Conservation (phyloP, 2,113 vertebrate genomes). For the Ciconia maguari region DNA sequence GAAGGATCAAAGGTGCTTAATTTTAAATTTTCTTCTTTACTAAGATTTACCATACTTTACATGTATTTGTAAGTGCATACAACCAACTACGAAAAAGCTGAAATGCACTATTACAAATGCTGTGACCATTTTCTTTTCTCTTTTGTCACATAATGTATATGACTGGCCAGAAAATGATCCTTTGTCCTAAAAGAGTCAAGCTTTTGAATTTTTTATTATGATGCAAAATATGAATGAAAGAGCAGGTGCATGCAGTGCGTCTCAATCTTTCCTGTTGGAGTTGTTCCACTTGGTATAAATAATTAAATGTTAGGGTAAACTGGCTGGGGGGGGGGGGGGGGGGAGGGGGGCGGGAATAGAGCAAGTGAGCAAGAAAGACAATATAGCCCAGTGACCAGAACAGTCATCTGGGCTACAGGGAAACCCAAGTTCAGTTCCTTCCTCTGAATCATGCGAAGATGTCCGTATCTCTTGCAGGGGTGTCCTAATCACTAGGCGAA, state of each 20-base stretch:
- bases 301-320: background rate
- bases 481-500: background rate
- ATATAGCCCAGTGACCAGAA: background rate
- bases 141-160: background rate
- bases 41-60: background rate
- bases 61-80: background rate
- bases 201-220: constrained; percentile 42
- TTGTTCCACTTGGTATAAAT: constrained; percentile 23
- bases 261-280: constrained; percentile 21
- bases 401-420: background rate
- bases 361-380: background rate
- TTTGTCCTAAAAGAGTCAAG: background rate
- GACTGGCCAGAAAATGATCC: background rate
- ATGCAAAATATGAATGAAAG: constrained; percentile 23
- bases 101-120: background rate
- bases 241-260: background rate
- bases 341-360: background rate
- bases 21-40: background rate
- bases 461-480: background rate
- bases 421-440: background rate
- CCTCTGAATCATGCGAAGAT: background rate
- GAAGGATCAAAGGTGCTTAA: background rate
- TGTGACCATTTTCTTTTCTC: background rate
- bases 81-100: background rate
- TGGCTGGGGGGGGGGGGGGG: background rate